phyloP scores from a whole-genome alignment of 1,140 invertebrate genomes.

The Charaxes varanes region DNA sequence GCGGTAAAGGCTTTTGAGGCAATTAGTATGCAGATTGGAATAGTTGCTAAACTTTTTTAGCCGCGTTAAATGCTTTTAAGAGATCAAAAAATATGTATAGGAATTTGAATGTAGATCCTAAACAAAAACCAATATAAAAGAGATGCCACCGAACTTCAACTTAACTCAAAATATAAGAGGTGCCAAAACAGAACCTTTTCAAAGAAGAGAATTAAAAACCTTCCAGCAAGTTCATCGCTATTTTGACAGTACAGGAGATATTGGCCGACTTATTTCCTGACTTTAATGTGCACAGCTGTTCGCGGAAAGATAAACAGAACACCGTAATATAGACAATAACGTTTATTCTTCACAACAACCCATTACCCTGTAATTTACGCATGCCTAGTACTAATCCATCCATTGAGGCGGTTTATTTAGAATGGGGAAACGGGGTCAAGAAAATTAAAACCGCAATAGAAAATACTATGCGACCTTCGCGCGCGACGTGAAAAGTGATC shows the following conservation, averaged over 20 bases:
- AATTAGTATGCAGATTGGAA: constrained; percentile 19
- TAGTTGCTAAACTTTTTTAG: not conserved
- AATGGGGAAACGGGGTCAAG: constrained; percentile 38
- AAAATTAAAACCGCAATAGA: constrained; percentile 44
- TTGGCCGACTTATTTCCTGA: not conserved
- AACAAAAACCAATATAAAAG: no score
- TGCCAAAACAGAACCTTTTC: constrained; percentile 1
- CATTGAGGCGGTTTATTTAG: constrained; percentile 5
- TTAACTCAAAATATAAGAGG: not conserved
- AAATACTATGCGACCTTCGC: constrained; percentile 36
- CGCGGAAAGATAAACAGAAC: constrained; percentile 3
- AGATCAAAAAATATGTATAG: constrained; percentile 3
- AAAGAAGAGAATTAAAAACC: constrained; percentile 1
- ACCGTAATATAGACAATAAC: constrained; percentile 3
- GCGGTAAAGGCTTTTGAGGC: constrained; percentile 4
- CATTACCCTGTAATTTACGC: constrained; percentile 6
- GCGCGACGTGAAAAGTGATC: constrained; percentile 25
- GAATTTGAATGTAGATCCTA: not conserved
- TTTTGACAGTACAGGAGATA: constrained; percentile 3
- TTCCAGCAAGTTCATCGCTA: not conserved
- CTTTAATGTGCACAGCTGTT: constrained; percentile 9
- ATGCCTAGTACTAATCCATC: constrained; percentile 13
- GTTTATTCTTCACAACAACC: constrained; percentile 12
- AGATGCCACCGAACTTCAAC: not conserved
- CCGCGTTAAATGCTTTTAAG: constrained; percentile 1